These are phyloP conservation scores for Hydrophis major DNA, from an alignment of 2,797 vertebrate species.

Conservation along the genomic window DNA sequence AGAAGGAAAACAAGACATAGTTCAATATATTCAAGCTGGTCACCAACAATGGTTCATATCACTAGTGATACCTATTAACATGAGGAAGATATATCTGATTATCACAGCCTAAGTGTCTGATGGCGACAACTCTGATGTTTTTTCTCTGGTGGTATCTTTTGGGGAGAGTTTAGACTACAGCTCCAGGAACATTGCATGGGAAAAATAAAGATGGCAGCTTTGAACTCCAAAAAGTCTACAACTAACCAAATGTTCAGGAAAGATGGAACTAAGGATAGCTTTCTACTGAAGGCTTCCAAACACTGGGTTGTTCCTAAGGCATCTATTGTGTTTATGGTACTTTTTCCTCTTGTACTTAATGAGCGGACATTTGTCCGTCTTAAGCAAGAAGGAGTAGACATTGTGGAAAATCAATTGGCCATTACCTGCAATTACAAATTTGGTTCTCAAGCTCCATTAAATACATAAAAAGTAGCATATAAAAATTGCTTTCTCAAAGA, in stretches of 20 bases:
- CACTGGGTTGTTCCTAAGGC: background rate
- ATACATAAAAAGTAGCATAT: background rate
- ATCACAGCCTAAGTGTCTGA: background rate
- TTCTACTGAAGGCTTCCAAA: background rate
- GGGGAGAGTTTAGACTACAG: background rate
- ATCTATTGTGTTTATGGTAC: background rate
- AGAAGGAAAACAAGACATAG: background rate
- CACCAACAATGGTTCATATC: background rate
- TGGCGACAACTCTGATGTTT: background rate
- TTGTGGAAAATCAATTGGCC: background rate
- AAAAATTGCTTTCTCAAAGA: background rate
- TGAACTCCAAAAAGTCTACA: background rate
- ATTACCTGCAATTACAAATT: background rate
- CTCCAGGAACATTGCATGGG: background rate
- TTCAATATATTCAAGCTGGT: background rate
- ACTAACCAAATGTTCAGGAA: background rate
- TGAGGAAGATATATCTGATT: background rate
- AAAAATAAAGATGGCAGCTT: background rate
- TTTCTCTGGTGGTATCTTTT: background rate
- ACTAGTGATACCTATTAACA: background rate
- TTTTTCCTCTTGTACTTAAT: background rate
- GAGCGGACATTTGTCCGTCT: background rate
- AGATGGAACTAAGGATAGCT: background rate
- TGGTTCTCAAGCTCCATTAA: background rate
- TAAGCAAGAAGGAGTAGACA: background rate